These are phyloP conservation scores for Oreochromis niloticus DNA, from an alignment of 2,113 vertebrate species.

Conservation along the genomic window DNA sequence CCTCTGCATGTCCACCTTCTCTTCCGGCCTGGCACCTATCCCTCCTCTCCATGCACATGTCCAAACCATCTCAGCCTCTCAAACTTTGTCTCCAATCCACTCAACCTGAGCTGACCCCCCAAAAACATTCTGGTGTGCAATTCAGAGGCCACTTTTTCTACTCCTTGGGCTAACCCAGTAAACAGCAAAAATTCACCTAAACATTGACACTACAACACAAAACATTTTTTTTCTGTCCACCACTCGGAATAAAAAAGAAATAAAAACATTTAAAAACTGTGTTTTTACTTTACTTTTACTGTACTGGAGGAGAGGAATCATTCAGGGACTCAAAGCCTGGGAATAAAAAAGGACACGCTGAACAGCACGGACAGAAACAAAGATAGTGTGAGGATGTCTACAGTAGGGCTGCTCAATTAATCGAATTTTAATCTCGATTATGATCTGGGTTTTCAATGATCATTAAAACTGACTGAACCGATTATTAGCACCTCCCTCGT, in stretches of 20 bases:
- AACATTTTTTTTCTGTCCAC: neutral
- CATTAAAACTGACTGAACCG: too few relatives aligned
- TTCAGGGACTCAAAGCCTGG: neutral
- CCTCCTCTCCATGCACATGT: neutral
- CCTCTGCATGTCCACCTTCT: neutral
- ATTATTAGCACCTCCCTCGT: too few relatives aligned
- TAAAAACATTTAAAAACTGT: neutral
- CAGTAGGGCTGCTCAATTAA: neutral
- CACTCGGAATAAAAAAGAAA: neutral
- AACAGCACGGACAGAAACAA: neutral
- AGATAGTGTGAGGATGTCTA: neutral
- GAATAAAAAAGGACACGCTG: accelerated
- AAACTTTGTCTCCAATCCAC: neutral
- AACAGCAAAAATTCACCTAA: neutral
- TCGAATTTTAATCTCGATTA: too few relatives aligned
- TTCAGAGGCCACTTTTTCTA: neutral
- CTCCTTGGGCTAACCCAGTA: neutral
- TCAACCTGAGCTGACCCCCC: neutral
- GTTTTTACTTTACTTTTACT: neutral
- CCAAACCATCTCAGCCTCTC: neutral
- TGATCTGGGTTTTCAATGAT: too few relatives aligned
- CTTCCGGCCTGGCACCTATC: neutral
- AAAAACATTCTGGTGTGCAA: neutral
- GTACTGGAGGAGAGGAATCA: neutral
- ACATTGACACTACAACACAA: neutral